These are phyloP conservation scores for Azemiops feae DNA, from an alignment of 2,113 vertebrate species.

Conservation along the genomic window DNA sequence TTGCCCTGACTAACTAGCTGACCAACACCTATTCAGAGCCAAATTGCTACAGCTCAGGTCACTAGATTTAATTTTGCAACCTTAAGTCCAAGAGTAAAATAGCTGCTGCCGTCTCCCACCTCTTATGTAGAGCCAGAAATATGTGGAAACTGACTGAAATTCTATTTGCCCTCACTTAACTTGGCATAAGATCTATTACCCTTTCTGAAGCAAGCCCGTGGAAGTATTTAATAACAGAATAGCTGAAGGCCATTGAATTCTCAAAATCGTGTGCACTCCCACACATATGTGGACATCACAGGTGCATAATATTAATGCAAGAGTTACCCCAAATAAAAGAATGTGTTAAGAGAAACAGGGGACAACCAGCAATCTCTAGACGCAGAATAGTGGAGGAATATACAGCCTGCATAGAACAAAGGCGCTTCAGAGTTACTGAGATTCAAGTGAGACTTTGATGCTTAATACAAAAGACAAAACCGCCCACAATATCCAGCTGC, in stretches of 20 bases:
- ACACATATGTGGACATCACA: background rate
- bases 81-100: background rate
- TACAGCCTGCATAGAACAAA: constrained; percentile 11
- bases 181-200: background rate
- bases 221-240: constrained; percentile 1
- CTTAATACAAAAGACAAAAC: constrained; percentile 8
- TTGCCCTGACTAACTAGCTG: background rate
- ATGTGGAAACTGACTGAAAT: constrained; percentile 16
- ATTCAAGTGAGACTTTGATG: background rate
- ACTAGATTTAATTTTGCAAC: background rate
- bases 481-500: constrained; percentile 2
- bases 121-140: constrained; percentile 3
- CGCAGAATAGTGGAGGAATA: background rate
- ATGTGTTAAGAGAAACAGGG: background rate
- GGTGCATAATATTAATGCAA: background rate
- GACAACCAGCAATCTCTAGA: background rate
- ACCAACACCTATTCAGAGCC: background rate
- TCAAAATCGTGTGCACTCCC: background rate
- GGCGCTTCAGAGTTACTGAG: background rate
- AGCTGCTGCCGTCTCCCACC: background rate
- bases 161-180: constrained; percentile 3
- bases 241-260: background rate
- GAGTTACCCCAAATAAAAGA: background rate
- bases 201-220: background rate
- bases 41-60: background rate